These are phyloP conservation scores for Chrysogorgia sp. DNA, from an alignment of 92 coral and sea anemone species.

Conservation along the genomic window DNA sequence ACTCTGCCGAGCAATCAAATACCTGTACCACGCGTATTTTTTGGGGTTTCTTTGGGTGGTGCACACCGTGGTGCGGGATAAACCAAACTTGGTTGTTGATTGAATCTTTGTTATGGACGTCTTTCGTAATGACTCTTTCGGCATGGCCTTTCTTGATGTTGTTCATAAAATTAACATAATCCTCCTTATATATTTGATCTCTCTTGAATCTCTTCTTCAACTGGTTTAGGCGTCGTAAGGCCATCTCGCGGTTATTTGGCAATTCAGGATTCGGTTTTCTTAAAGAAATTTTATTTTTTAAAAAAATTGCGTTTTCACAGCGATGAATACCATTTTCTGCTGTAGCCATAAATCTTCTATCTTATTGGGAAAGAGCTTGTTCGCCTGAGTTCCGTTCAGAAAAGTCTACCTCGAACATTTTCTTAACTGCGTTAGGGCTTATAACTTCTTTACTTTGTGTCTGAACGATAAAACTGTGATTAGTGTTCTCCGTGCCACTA, in stretches of 20 bases:
- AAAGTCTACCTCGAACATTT: neutral
- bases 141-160: conserved; percentile 47
- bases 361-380: neutral
- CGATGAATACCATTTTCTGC: conserved; percentile 47
- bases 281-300: conserved; percentile 58
- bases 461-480: too few species aligned
- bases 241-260: neutral
- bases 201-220: neutral
- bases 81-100: conserved; percentile 27
- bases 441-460: neutral
- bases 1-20: too few species aligned
- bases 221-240: neutral
- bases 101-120: neutral
- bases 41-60: conserved; percentile 49
- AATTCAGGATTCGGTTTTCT: neutral
- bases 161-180: neutral
- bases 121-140: conserved; percentile 10
- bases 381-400: neutral
- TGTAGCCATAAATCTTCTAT: conserved; percentile 27
- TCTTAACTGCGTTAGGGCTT: neutral
- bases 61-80: conserved; percentile 47
- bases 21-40: too few species aligned
- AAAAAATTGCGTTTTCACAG: conserved; percentile 60
- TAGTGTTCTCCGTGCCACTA: neutral
- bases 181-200: neutral